Conservation (phyloP, 2,113 vertebrate species). For the Bambusicola thoracicus region DNA sequence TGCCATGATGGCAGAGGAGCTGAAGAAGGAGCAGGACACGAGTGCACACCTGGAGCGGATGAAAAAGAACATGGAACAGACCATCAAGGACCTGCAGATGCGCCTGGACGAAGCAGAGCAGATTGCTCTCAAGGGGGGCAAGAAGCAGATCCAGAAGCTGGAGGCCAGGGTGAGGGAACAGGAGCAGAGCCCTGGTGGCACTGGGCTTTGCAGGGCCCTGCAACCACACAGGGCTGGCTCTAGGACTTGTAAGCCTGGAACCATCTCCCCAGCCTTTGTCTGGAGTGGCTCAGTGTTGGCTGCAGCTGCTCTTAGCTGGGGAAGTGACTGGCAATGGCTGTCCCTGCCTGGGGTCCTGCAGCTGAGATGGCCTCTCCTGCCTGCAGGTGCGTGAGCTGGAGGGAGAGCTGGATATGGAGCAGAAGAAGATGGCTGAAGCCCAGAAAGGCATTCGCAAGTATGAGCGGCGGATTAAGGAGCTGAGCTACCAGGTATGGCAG, state of each 20-base stretch:
- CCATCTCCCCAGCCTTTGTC: neutral
- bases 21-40: conserved; percentile 96
- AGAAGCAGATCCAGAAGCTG: conserved; percentile 96
- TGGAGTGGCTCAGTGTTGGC: neutral
- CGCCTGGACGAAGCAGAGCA: conserved; percentile 93
- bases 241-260: neutral
- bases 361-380: neutral
- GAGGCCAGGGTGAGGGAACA: conserved; percentile 85
- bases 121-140: conserved; percentile 92
- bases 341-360: accelerated
- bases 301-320: neutral
- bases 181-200: neutral
- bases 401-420: conserved; percentile 86
- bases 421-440: conserved; percentile 88
- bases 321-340: neutral
- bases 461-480: conserved; percentile 89
- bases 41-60: conserved; percentile 90
- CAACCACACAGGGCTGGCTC: neutral
- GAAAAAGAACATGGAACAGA: conserved; percentile 98
- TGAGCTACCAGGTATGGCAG: conserved; percentile 84
- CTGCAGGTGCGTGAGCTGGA: conserved; percentile 90
- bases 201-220: neutral
- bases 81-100: conserved; percentile 91
- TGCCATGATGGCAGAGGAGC: conserved; percentile 96
- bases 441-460: conserved; percentile 92